Percentiles rank a stretch among this genome's conserved stretches.
Evolutionary conservation across 2,797 vertebrate species (phyloP).

Genomic region (Aphelocoma californica): DNA sequence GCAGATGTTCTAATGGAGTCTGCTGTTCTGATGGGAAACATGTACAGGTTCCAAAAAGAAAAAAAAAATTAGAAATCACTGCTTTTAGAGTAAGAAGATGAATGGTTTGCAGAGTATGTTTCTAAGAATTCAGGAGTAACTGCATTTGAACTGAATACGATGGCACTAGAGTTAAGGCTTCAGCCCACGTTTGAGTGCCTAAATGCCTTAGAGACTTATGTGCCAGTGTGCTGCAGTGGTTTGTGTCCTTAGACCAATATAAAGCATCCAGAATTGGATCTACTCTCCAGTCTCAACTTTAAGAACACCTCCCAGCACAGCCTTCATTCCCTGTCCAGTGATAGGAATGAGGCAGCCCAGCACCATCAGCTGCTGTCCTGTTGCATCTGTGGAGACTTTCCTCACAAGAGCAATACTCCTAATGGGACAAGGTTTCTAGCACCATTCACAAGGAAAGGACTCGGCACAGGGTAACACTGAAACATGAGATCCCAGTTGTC

Average conservation of each 20-base stretch:
- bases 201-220: neutral
- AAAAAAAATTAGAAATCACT: neutral
- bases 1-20: neutral
- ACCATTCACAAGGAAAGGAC: neutral
- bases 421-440: neutral
- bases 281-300: neutral
- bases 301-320: neutral
- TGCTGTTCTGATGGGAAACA: neutral
- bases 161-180: neutral
- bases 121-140: neutral
- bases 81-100: neutral
- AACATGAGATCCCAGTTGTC: conserved; percentile 1
- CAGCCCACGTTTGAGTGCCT: neutral
- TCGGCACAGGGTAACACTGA: neutral
- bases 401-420: neutral
- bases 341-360: neutral
- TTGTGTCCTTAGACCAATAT: neutral
- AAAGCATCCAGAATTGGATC: neutral
- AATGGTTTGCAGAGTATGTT: neutral
- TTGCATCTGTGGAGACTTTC: neutral
- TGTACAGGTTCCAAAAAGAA: neutral
- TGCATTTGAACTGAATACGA: neutral
- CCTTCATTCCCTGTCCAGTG: neutral
- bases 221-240: neutral
- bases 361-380: rapidly evolving